Percentiles rank a stretch among this genome's conserved stretches.
Conservation (phyloP, 2,113 vertebrate genomes). For the Crypturellus undulatus region DNA sequence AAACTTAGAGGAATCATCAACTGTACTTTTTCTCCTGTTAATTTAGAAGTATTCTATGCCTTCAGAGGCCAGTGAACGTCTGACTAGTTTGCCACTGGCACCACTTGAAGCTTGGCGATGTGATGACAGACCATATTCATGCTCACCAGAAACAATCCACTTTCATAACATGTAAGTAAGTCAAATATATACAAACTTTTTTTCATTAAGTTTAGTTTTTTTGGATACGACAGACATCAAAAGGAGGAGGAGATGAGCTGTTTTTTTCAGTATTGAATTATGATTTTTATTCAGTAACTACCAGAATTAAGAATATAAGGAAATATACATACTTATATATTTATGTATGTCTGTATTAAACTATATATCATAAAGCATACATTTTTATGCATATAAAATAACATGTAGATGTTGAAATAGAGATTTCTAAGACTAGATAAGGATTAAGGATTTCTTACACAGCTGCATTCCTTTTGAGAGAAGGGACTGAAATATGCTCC, state of each 20-base stretch:
- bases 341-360: neutral
- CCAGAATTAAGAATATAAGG: neutral
- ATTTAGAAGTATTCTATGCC: slow-evolving; percentile 37
- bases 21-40: neutral
- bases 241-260: neutral
- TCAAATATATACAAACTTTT: neutral
- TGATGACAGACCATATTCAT: slow-evolving; percentile 57
- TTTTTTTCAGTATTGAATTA: neutral
- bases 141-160: slow-evolving; percentile 51
- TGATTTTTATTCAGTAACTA: neutral
- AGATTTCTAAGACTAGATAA: slow-evolving; percentile 73
- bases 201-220: neutral
- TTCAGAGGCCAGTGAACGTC: slow-evolving; percentile 39
- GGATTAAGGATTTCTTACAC: slow-evolving; percentile 55
- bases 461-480: slow-evolving; percentile 63
- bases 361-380: neutral
- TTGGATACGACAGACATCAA: neutral
- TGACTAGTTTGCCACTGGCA: slow-evolving; percentile 42
- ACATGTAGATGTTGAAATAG: slow-evolving; percentile 44
- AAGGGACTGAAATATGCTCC: slow-evolving; percentile 76
- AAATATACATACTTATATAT: neutral
- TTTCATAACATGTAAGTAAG: slow-evolving; percentile 76
- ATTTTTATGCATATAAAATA: neutral
- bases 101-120: slow-evolving; percentile 79
- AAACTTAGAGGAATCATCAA: neutral